Conservation (phyloP, 2,888 invertebrate species). For the Chrysolina haemoptera region DNA sequence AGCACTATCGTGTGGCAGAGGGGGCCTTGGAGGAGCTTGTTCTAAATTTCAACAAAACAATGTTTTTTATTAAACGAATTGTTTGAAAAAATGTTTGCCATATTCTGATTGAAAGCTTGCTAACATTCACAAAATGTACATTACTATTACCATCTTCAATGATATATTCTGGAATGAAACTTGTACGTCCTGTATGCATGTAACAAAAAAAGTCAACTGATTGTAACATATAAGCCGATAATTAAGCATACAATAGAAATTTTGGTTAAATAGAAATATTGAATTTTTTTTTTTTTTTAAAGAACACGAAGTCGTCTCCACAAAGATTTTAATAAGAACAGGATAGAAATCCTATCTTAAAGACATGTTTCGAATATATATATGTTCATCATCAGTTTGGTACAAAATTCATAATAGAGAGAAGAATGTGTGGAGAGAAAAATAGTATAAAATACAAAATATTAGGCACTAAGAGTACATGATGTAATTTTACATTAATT, state of each 20-base stretch:
- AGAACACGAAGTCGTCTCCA: too few species aligned
- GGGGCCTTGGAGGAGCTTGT: constrained; percentile 81
- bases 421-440: too few species aligned
- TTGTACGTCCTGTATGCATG: constrained; percentile 67
- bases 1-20: constrained; percentile 81
- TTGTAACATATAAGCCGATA: neutral
- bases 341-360: too few species aligned
- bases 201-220: constrained; percentile 33
- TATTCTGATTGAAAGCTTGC: neutral
- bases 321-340: too few species aligned
- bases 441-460: too few species aligned
- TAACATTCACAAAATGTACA: constrained; percentile 31
- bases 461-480: too few species aligned
- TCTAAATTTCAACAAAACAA: constrained; percentile 62
- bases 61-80: neutral
- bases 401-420: too few species aligned
- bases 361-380: too few species aligned
- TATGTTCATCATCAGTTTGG: too few species aligned
- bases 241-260: neutral
- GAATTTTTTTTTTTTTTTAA: too few species aligned
- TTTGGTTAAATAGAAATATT: neutral
- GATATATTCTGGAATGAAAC: constrained; percentile 67
- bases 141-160: constrained; percentile 65
- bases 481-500: too few species aligned
- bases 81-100: neutral